Base-by-base conservation (phyloP, 2,113 vertebrate genomes). In the Corythaeola cristata region DNA sequence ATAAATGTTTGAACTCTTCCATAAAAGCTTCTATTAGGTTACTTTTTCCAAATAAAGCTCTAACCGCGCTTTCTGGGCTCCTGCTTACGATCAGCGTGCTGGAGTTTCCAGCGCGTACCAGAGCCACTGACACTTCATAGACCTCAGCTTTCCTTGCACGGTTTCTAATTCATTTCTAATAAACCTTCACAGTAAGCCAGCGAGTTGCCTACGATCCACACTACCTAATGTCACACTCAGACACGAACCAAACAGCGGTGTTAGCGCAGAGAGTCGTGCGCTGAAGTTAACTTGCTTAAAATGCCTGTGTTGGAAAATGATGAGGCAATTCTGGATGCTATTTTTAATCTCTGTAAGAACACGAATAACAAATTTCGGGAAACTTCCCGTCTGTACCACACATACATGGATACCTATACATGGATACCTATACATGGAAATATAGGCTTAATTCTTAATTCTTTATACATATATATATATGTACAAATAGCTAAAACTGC, bases 21-120 rank as follows among this genome's bases (percentile, higher is more conserved):
- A 76, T 63, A 84, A 86, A 94, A 80, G 69, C 14, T 81, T 90
- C 93, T 52, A 0, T 90, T 85, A 20, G n/a, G 85, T 88, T 73
- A 60, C 33, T 91, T 95, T 95, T 96, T 93, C 83, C 91, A 97
- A 94, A 90, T 91, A 73, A 92, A 92, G 80, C 45, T 5, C 52
- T 71, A 45, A 49, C 58, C 12, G 4, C 32, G 15, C n/a, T 82
- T 74, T 83, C 84, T 32, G 67, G 78, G 62, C 78, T 76, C 81
- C 76, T 84, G 20, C 49, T 79, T 37, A 60, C 2, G 17, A 50
- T 27, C 79, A 81, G 33, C 35, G 15, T 0, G 27, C 28, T n/a
- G 19, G 52, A 52, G 75, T 49, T 68, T 72, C 84, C 84, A 91
- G 53, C 2, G 0, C 3, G 4, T 35, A 26, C 59, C 69, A 17